Evolutionary conservation across 2,113 vertebrate species (phyloP).

Genomic region (Coturnix japonica): DNA sequence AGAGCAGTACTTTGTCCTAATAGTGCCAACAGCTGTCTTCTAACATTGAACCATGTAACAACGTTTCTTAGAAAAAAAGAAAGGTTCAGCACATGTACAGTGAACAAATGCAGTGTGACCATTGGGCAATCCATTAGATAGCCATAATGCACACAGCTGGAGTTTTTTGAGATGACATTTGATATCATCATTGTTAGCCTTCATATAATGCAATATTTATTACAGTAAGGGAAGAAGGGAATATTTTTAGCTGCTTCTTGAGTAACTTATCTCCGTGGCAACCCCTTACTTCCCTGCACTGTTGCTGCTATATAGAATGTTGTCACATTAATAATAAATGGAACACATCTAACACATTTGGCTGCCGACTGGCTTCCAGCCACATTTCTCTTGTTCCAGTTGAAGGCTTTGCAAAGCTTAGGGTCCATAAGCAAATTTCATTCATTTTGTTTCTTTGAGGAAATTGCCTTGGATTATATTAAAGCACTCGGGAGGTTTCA

Average conservation of each 20-base stretch:
- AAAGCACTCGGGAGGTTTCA: constrained; percentile 31
- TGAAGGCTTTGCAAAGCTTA: constrained; percentile 35
- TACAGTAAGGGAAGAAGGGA: constrained; percentile 64
- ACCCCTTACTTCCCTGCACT: constrained; percentile 70
- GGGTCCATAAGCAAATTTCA: constrained; percentile 58
- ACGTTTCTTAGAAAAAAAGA: not conserved
- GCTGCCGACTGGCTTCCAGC: constrained; percentile 67
- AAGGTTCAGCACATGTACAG: not conserved
- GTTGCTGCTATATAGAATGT: constrained; percentile 72
- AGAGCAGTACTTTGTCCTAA: constrained; percentile 28
- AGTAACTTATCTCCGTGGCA: constrained; percentile 79
- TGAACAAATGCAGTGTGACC: not conserved
- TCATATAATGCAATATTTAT: constrained; percentile 76
- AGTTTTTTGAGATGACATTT: constrained; percentile 61
- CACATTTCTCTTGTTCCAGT: constrained; percentile 62
- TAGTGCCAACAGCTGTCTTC: constrained; percentile 41
- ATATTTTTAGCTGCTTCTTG: constrained; percentile 78
- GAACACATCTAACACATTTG: constrained; percentile 74
- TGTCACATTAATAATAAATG: constrained; percentile 79
- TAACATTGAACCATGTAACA: not conserved
- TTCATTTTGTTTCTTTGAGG: constrained; percentile 61
- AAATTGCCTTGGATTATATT: constrained; percentile 61
- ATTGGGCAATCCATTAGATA: constrained; percentile 28
- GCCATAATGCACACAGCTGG: constrained; percentile 58
- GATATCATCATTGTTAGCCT: constrained; percentile 73